Base-by-base conservation (phyloP, 2,888 invertebrate genomes). In the Drosophila yooni region DNA sequence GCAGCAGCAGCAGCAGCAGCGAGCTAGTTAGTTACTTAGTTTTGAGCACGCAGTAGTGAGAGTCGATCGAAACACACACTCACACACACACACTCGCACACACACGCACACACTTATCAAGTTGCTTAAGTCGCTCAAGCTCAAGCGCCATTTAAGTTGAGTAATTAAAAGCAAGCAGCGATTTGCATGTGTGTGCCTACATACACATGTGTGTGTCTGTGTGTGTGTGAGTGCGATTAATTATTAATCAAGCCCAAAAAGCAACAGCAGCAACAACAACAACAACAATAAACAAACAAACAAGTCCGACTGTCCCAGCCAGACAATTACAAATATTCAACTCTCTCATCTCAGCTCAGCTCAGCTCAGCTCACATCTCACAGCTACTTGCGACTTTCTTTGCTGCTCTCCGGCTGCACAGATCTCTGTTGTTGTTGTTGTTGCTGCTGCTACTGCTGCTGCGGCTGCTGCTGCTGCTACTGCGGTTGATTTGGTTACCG, bases 81-180 rank as follows among this genome's bases (percentile, higher is more conserved):
- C 57, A 67, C 54, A 64, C 43, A 69, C 60, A 59, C 57, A 63
- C 31, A 54, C 31, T 31, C 25, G 34, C 48, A 67, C 61, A 70
- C 66, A 53, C 69, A 52, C 52, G 60, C 62, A 69, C 66, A 53
- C 69, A 65, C 50, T 75, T 70, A 70, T 61, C 79, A 83, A 86
- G 89, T 89, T 85, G 89, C 89, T 85, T 83, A 87, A 88, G 89
- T 86, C 89, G 88, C 88, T 89, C 86, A 89, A 88, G 80, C 78
- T 75, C 76, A 79, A 84, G 89, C 87, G 89, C 89, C 87, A 87
- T 89, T 89, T 86, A 89, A 87, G 87, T 89, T 87, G 90, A 89
- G 89, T 87, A 87, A 87, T 87, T 87, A 87, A 88, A 89, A 76
- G 61, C 79, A 76, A 78, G 82, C 89, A 76, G 74, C 76, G 73